Conservation (phyloP, 2,888 invertebrate species). For the Lepetodrilus schrolli region DNA sequence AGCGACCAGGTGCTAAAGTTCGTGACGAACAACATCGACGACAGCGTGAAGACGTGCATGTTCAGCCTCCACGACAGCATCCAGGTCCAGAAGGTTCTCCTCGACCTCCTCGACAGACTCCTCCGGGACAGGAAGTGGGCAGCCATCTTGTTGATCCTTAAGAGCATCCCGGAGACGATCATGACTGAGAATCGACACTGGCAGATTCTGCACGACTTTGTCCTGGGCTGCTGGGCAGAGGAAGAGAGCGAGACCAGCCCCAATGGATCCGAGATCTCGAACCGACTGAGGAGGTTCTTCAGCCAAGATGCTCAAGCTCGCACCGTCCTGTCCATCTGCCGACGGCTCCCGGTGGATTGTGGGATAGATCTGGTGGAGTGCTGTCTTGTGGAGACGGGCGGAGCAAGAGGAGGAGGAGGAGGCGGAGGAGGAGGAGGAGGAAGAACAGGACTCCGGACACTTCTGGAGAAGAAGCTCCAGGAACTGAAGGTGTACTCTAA, state of each 20-base stretch:
- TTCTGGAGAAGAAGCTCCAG: conserved; percentile 50
- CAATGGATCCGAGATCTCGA: conserved; percentile 4
- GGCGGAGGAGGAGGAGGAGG: no score
- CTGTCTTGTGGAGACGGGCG: conserved; percentile 51
- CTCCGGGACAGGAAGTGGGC: conserved; percentile 59
- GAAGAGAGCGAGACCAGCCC: conserved; percentile 7
- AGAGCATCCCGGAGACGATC: conserved; percentile 58
- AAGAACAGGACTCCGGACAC: conserved; percentile 34
- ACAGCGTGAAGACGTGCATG: conserved; percentile 64
- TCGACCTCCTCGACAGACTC: conserved; percentile 56
- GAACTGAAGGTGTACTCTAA: conserved; percentile 59
- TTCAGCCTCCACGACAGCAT: conserved; percentile 62
- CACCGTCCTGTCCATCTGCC: conserved; percentile 56
- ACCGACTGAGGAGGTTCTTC: conserved; percentile 51
- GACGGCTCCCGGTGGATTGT: conserved; percentile 58
- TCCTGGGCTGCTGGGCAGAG: conserved; percentile 53
- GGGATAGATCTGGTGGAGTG: conserved; percentile 64
- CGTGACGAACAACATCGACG: conserved; percentile 62
- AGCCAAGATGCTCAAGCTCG: conserved; percentile 53
- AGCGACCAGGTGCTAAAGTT: conserved; percentile 67
- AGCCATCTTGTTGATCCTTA: conserved; percentile 55
- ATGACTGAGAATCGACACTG: conserved; percentile 50
- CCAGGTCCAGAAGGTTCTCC: conserved; percentile 56
- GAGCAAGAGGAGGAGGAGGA: conserved; percentile 30
- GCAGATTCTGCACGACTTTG: conserved; percentile 62